Conservation (phyloP, 2,113 vertebrate genomes). For the Prinia subflava region DNA sequence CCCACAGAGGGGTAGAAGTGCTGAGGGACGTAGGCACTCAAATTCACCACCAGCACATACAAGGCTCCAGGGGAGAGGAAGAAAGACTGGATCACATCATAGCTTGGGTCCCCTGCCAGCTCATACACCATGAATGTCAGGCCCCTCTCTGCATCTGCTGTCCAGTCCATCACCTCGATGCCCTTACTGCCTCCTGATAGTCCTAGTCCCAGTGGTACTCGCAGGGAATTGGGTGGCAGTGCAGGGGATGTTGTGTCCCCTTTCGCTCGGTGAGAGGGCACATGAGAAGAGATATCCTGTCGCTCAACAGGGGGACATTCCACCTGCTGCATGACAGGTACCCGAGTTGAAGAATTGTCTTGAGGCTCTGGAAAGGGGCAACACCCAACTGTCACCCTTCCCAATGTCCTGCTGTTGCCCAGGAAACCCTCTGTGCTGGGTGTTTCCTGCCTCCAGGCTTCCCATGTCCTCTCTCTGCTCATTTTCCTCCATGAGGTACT, state of each 20-base stretch:
- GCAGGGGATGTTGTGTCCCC: neutral
- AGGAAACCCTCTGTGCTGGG: neutral
- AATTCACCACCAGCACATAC: constrained; percentile 88
- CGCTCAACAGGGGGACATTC: neutral
- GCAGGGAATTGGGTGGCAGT: neutral
- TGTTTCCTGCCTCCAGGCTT: neutral
- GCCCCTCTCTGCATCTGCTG: constrained; percentile 82
- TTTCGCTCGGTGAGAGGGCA: neutral
- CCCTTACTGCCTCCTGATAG: constrained; percentile 70
- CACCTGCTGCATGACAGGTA: neutral
- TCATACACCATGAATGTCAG: constrained; percentile 92
- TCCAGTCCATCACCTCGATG: constrained; percentile 92
- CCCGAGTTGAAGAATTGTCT: neutral
- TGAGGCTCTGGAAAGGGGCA: neutral
- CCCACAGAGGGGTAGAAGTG: constrained; percentile 86
- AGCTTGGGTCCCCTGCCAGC: constrained; percentile 87
- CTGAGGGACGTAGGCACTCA: constrained; percentile 82
- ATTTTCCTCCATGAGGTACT: constrained; percentile 78
- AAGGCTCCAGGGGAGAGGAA: constrained; percentile 94
- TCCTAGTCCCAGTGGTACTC: neutral
- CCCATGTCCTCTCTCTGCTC: neutral
- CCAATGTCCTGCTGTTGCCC: neutral
- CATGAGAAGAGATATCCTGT: neutral
- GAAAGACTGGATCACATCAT: constrained; percentile 92
- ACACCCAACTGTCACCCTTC: neutral